phyloP scores from a whole-genome alignment of 2,888 invertebrate species.

The Orthosia gothica region DNA sequence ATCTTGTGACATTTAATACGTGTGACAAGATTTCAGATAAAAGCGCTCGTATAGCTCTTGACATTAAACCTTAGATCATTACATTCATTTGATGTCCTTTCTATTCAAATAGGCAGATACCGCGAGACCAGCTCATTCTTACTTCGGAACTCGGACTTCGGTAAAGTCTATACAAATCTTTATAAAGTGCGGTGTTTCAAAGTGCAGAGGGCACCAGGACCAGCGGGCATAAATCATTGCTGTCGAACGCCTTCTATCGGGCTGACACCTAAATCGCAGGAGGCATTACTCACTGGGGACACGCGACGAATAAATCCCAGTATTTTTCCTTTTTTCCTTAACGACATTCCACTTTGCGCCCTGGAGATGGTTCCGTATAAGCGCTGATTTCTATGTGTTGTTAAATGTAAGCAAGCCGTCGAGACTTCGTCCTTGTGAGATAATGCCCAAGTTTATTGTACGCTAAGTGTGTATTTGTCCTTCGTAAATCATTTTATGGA shows the following conservation, averaged over 20 bases:
- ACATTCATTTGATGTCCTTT: not conserved
- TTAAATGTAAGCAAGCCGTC: slow-evolving; percentile 66
- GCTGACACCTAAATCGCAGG: slow-evolving; percentile 78
- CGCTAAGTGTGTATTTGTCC: slow-evolving; percentile 49
- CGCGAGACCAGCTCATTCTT: slow-evolving; percentile 25
- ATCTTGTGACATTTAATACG: not conserved
- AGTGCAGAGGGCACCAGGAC: slow-evolving; percentile 63
- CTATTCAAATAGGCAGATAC: not conserved
- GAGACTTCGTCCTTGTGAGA: slow-evolving; percentile 50
- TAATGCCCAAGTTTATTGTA: slow-evolving; percentile 60
- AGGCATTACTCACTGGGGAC: slow-evolving; percentile 82
- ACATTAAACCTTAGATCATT: not conserved
- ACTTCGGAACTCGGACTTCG: no score
- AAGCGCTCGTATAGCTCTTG: not conserved
- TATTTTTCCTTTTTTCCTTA: slow-evolving; percentile 73
- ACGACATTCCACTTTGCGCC: slow-evolving; percentile 72
- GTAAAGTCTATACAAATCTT: slow-evolving; percentile 58
- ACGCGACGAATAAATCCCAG: slow-evolving; percentile 73
- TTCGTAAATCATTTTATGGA: slow-evolving; percentile 51
- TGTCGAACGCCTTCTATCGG: slow-evolving; percentile 71
- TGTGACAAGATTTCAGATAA: not conserved
- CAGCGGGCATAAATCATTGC: slow-evolving; percentile 71
- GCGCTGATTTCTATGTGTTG: slow-evolving; percentile 68
- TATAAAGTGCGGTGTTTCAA: slow-evolving; percentile 60
- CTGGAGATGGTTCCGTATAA: slow-evolving; percentile 64